A percentile compares a stretch with the other conserved stretches of the same genome.
Evolutionary conservation across 2,888 invertebrate genomes (phyloP).

Genomic region (Laothoe populi): DNA sequence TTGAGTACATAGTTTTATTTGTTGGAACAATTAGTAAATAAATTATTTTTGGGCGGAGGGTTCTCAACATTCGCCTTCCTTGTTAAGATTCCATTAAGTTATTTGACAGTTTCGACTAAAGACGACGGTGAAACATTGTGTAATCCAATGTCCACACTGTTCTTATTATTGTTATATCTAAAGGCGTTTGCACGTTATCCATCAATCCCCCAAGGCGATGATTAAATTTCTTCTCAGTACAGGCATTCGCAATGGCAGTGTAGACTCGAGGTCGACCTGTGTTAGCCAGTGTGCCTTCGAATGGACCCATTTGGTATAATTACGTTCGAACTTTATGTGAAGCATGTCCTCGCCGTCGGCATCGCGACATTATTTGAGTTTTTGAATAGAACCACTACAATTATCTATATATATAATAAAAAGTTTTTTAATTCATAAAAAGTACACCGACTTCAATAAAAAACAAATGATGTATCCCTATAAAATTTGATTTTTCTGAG

Average conservation of each 20-base stretch:
- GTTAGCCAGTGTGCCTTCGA: slow-evolving; percentile 73
- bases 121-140: neutral
- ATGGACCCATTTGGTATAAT: slow-evolving; percentile 80
- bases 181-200: slow-evolving; percentile 40
- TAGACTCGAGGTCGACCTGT: slow-evolving; percentile 68
- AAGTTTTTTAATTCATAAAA: too few relatives aligned
- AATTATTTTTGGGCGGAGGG: too few relatives aligned
- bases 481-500: too few relatives aligned
- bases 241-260: slow-evolving; percentile 50
- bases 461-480: too few relatives aligned
- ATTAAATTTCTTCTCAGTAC: slow-evolving; percentile 72
- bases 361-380: slow-evolving; percentile 47
- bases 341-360: slow-evolving; percentile 72
- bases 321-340: slow-evolving; percentile 72
- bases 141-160: neutral
- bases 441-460: too few relatives aligned
- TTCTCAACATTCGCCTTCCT: too few relatives aligned
- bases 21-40: too few relatives aligned
- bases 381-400: slow-evolving; percentile 33
- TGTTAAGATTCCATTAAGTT: too few relatives aligned
- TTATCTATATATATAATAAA: too few relatives aligned
- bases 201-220: slow-evolving; percentile 57
- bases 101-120: too few relatives aligned
- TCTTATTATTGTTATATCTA: slow-evolving; percentile 10
- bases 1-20: too few relatives aligned